Conservation (phyloP, 1,140 invertebrate species). For the Saccostrea cuccullata region DNA sequence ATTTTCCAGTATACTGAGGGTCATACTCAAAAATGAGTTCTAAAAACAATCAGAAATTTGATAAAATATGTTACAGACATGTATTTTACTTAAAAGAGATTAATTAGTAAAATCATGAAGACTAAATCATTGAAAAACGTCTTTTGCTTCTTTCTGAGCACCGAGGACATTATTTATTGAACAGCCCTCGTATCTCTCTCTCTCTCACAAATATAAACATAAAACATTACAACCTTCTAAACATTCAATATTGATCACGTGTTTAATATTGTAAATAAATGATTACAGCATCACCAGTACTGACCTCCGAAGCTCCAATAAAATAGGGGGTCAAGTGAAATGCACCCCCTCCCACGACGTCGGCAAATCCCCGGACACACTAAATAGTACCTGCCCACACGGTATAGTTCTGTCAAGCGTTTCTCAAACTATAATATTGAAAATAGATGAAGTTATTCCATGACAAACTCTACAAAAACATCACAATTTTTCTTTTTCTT, state of each 20-base stretch:
- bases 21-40: too few species aligned
- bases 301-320: not conserved
- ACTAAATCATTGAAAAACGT: too few species aligned
- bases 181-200: not conserved
- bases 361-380: not conserved
- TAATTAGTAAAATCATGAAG: too few species aligned
- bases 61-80: too few species aligned
- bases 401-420: not conserved
- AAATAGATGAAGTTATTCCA: not conserved
- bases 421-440: not conserved
- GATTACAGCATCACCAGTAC: not conserved
- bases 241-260: slow-evolving; percentile 4
- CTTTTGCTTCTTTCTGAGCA: too few species aligned
- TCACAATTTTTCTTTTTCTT: not conserved
- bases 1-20: too few species aligned
- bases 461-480: not conserved
- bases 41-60: too few species aligned
- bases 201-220: not conserved
- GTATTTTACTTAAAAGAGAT: too few species aligned
- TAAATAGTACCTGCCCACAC: not conserved
- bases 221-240: not conserved
- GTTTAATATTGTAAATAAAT: not conserved
- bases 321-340: not conserved
- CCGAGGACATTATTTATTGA: too few species aligned
- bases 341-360: not conserved